Evolutionary conservation across 2,797 vertebrate species (phyloP).

Genomic region (Lophura swinhoii): DNA sequence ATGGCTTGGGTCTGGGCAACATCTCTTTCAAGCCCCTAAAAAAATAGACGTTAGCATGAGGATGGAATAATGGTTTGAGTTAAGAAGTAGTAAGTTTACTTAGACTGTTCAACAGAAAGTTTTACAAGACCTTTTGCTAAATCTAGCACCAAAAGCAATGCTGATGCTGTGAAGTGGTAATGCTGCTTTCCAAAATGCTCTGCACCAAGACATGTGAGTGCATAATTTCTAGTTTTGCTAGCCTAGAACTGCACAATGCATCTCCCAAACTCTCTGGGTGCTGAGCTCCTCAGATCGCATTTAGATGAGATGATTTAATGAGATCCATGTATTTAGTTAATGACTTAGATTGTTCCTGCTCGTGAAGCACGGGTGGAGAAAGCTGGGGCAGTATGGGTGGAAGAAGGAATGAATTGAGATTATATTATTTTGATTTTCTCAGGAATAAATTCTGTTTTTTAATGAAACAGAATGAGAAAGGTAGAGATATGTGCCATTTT

Average conservation of each 20-base stretch:
- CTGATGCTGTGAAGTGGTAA: neutral
- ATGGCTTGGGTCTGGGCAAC: neutral
- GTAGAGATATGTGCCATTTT: neutral
- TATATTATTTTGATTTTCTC: neutral
- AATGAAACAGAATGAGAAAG: neutral
- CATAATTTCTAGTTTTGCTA: neutral
- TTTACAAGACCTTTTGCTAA: neutral
- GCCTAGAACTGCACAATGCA: neutral
- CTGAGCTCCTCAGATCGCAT: neutral
- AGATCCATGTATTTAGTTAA: neutral
- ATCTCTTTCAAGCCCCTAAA: neutral
- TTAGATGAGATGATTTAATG: neutral
- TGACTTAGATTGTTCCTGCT: neutral
- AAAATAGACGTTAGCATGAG: neutral
- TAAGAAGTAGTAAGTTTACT: neutral
- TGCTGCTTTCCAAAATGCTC: neutral
- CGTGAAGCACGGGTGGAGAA: neutral
- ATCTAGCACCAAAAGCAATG: neutral
- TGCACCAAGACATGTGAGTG: accelerated
- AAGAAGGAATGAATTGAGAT: neutral
- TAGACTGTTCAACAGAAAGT: neutral
- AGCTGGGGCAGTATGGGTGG: neutral
- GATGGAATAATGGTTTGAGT: neutral
- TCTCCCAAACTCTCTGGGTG: neutral
- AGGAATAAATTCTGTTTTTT: neutral